Percentiles rank a stretch among this genome's conserved stretches.
These are phyloP conservation scores for Timema cristinae DNA, from an alignment of 2,888 invertebrate genomes.

Conservation along the genomic window DNA sequence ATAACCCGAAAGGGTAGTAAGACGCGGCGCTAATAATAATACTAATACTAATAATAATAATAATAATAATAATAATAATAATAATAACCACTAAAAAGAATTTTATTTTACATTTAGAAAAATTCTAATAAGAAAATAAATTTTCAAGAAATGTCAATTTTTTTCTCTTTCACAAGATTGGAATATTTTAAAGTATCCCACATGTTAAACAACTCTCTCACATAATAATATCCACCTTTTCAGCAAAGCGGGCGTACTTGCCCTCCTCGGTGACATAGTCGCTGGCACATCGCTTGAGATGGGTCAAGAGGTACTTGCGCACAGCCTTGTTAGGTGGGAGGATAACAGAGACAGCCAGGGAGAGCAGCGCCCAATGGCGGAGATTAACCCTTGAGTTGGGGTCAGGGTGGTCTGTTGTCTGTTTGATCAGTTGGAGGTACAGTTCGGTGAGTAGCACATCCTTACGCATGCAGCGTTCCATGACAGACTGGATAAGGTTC, in stretches of 20 bases:
- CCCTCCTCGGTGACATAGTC: conserved; percentile 90
- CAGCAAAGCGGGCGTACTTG: conserved; percentile 88
- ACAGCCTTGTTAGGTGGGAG: conserved; percentile 82
- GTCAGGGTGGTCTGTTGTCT: conserved; percentile 89
- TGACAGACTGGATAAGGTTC: conserved; percentile 79
- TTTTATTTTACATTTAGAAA: too few relatives aligned
- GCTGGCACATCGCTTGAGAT: conserved; percentile 82
- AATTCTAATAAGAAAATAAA: too few relatives aligned
- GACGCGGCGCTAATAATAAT: too few relatives aligned
- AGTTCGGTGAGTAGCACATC: conserved; percentile 84
- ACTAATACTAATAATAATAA: too few relatives aligned
- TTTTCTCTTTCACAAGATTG: too few relatives aligned
- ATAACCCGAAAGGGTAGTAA: too few relatives aligned
- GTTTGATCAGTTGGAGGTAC: conserved; percentile 88
- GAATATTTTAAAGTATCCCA: too few relatives aligned
- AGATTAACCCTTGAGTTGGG: conserved; percentile 81
- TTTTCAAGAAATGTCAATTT: too few relatives aligned
- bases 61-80: too few relatives aligned
- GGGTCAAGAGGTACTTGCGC: conserved; percentile 81
- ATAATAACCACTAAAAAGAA: too few relatives aligned
- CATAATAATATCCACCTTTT: conserved; percentile 56
- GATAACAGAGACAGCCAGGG: conserved; percentile 75
- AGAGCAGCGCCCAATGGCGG: conserved; percentile 88
- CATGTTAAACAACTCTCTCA: too few relatives aligned
- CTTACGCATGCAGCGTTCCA: conserved; percentile 88